These are phyloP conservation scores for Festucalex cinctus DNA, from an alignment of 2,113 vertebrate genomes.

Conservation along the genomic window DNA sequence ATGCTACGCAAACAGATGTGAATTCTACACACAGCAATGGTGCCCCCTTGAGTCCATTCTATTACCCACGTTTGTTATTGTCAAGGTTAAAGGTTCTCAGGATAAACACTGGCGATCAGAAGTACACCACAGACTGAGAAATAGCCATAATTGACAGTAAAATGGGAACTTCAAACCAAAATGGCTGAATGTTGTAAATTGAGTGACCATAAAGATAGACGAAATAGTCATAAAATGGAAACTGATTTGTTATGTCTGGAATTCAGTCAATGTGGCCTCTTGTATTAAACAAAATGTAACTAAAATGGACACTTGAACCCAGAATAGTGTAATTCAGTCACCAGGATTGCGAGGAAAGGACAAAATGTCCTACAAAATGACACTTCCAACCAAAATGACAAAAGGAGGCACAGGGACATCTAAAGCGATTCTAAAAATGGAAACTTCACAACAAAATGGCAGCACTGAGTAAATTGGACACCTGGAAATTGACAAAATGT, in stretches of 20 bases:
- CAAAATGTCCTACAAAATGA: no score
- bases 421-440: background rate
- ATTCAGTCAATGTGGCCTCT: background rate
- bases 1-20: background rate
- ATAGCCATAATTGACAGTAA: background rate
- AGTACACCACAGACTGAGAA: no score
- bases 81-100: background rate
- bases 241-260: background rate
- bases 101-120: background rate
- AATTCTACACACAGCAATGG: conserved; percentile 28
- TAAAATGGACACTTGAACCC: background rate
- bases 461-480: background rate
- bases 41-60: conserved; percentile 52
- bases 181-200: background rate
- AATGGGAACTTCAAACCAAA: background rate
- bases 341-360: no score
- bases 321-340: no score
- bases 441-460: background rate
- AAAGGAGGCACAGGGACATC: no score
- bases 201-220: no score
- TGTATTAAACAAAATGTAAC: background rate
- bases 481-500: no score
- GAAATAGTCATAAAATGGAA: background rate
- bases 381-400: no score
- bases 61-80: background rate